Base-by-base conservation (phyloP, 2,113 vertebrate species). In the Myrmecobius fasciatus region DNA sequence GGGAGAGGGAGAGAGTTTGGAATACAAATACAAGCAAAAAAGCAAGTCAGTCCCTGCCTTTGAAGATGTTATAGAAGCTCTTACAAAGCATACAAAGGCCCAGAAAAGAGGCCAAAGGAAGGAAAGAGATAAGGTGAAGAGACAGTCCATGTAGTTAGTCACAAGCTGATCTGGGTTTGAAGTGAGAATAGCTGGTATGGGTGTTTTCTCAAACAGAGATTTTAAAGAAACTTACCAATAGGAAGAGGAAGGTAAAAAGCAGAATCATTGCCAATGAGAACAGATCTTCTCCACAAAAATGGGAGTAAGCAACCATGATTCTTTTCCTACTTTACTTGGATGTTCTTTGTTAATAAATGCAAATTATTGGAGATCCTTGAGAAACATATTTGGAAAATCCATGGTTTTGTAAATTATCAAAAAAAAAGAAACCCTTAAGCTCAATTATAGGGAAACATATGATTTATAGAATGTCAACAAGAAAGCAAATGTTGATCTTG, bases 321-420 rank as follows among this genome's bases (percentile, higher is more conserved):
- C 20, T 43, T 83, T 83, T 43, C n/a, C n/a, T 83, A 22, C 2
- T 1, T 43, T 83, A 8, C 6, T 43, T 24, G 17, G n/a, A 43
- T 83, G n/a, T n/a, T 83, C 7, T 43, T 83, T 83, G 20, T 83
- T 83, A 43, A 20, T 43, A n/a, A 43, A 43, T 43, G 20, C 24
- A 83, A 83, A 43, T 83, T 17, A 83, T 83, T 83, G 22, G 5
- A 83, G 20, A 83, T n/a, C 5, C 20, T 20, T 43, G n/a, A 83
- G n/a, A 75, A 75, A 36, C 22, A 43, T 83, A 1, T 20, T 6
- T 83, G 67, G 67, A 83, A 36, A 83, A 83, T 9, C 20, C 17
- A 95, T n/a, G 92, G 90, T 91, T 47, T 26, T 46, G 83, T 17
- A 89, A 95, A 89, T 28, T 94, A 67, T 2, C 54, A 47, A 93